phyloP scores from a whole-genome alignment of 1,140 invertebrate genomes.

The Drosophila fuyamai region DNA sequence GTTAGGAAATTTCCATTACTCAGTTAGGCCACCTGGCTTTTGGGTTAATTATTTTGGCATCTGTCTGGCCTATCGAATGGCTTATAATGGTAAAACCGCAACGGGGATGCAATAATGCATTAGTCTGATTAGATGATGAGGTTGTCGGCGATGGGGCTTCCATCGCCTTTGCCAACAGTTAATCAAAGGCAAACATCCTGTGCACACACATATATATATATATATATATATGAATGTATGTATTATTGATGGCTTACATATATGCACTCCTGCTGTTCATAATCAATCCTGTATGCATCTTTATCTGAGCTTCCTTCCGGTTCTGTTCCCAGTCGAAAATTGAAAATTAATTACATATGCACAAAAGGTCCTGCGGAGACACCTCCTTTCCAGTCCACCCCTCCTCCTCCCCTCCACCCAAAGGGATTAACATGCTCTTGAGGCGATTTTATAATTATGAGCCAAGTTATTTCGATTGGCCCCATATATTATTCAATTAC shows the following conservation, averaged over 20 bases:
- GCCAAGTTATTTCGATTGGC: background rate
- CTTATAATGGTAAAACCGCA: slow-evolving; percentile 26
- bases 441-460: background rate
- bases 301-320: slow-evolving; percentile 1
- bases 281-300: slow-evolving; percentile 18
- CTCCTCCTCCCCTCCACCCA: background rate
- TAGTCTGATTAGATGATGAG: slow-evolving; percentile 58
- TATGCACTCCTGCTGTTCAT: slow-evolving; percentile 1
- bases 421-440: background rate
- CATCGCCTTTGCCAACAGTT: slow-evolving; percentile 2
- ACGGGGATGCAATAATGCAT: slow-evolving; percentile 36
- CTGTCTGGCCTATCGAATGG: background rate
- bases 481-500: background rate
- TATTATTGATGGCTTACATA: slow-evolving; percentile 10
- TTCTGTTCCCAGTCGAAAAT: slow-evolving; percentile 22
- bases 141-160: background rate
- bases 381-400: too few species aligned
- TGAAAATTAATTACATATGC: slow-evolving; percentile 70
- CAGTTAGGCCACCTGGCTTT: slow-evolving; percentile 40
- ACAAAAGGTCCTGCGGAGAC: slow-evolving; percentile 29
- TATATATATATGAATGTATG: too few species aligned
- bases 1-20: slow-evolving; percentile 38
- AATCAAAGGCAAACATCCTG: slow-evolving; percentile 26
- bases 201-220: background rate
- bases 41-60: slow-evolving; percentile 55